A percentile compares a stretch with the other conserved stretches of the same genome.
Evolutionary conservation across 2,797 vertebrate species (phyloP).

Genomic region (Choloepus didactylus): DNA sequence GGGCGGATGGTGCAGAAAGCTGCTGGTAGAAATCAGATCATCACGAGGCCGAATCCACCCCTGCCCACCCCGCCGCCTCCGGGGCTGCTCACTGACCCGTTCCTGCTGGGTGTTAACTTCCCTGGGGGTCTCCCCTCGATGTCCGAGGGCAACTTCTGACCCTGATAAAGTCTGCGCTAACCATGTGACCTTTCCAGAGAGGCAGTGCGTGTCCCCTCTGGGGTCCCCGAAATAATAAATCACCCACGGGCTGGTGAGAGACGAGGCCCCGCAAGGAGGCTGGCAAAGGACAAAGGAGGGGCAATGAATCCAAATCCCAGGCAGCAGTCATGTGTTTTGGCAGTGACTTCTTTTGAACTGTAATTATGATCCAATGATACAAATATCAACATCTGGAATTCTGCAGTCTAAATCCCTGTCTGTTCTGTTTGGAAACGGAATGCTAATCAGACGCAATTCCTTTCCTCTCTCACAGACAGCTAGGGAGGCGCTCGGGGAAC

Average conservation of each 20-base stretch:
- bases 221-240: slow-evolving; percentile 60
- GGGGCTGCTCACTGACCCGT: accelerated
- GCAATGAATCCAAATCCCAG: background rate
- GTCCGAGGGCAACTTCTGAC: slow-evolving; percentile 43
- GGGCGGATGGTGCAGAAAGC: accelerated
- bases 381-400: slow-evolving; percentile 74
- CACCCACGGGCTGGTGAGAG: background rate
- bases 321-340: background rate
- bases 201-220: background rate
- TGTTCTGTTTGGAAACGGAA: background rate
- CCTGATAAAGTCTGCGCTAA: background rate
- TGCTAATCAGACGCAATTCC: background rate
- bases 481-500: accelerated
- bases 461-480: accelerated
- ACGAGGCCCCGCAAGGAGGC: background rate
- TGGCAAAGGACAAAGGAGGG: slow-evolving; percentile 39
- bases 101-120: background rate
- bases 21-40: accelerated
- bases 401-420: background rate
- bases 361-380: slow-evolving; percentile 63
- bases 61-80: accelerated
- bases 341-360: slow-evolving; percentile 35
- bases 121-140: background rate
- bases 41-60: accelerated
- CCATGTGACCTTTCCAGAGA: background rate